Evolutionary conservation across 2,888 invertebrate genomes (phyloP), one percentile per base, ranked within the genome.

Genomic region (Latrodectus elegans): DNA sequence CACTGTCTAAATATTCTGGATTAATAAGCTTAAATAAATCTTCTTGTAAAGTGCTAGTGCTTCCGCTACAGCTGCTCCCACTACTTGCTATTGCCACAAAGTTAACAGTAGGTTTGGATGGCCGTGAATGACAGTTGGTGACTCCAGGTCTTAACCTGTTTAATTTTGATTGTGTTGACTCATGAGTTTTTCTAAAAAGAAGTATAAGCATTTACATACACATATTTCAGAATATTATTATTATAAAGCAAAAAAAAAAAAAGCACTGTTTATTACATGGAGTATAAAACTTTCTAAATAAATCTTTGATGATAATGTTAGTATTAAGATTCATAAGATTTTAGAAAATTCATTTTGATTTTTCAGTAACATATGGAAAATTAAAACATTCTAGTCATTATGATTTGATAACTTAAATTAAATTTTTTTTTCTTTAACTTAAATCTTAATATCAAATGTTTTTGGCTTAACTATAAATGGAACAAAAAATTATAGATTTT

Each of bases 1-100:
- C 89, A 82, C 87, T 89, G 26, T 89, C 88, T 12, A 85, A 67
- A 90, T 93, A 94, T 91, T 96, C 96, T 0, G 96, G 96, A 92
- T 96, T 96, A 91, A 97, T 97, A 51, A 97, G 93, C 74, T 96
- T 95, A 94, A 97, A 95, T 38, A 96, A 93, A 91, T 97, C 97
- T 92, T 97, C 97, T 93, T 97, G 95, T 52, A 95, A 93, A 38
- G 95, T 95, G 90, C 94, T 95, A 91, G 79, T 83, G 64, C 91
- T 76, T 90, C 91, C 89, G 60, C 89, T 89, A 53, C 90, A 89
- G 65, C 89, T 90, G 22, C 89, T 89, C 52, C 88, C 88, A 51
- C 88, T 88, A 49, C 88, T 85, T 8, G 84, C 82, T 64, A 81
- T 77, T 52, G 82, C 88, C 15, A 84, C 82, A 78, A 88, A 84